Evolutionary conservation across 2,797 vertebrate species (phyloP).

Genomic region (Smutsia gigantea): DNA sequence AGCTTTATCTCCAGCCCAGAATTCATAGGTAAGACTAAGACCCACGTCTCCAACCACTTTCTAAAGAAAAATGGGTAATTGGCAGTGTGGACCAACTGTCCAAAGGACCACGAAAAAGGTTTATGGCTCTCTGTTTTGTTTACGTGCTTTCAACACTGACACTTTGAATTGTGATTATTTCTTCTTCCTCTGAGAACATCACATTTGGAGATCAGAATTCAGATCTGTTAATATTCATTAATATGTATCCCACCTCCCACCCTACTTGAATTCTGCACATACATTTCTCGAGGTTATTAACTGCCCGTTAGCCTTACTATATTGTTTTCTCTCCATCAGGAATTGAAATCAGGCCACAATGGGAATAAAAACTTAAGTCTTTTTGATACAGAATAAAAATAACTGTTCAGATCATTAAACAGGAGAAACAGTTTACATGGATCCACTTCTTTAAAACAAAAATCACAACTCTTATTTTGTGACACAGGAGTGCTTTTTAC

Average conservation of each 20-base stretch:
- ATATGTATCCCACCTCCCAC: background rate
- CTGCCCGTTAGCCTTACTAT: background rate
- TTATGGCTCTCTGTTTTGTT: background rate
- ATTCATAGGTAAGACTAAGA: background rate
- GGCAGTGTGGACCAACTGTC: background rate
- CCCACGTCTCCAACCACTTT: background rate
- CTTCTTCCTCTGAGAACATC: background rate
- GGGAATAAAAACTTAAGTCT: slow-evolving; percentile 28
- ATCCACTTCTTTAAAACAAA: background rate
- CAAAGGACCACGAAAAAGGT: background rate
- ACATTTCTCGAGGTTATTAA: background rate
- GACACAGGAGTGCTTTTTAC: background rate
- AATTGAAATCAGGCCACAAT: background rate
- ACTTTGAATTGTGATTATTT: background rate
- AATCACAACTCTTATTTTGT: slow-evolving; percentile 12
- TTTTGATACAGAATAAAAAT: slow-evolving; percentile 33
- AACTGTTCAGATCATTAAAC: background rate
- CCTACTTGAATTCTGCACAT: background rate
- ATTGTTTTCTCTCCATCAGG: background rate
- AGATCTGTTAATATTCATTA: background rate
- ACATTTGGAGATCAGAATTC: background rate
- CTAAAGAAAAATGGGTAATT: background rate
- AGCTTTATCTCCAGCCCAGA: background rate
- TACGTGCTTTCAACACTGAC: background rate
- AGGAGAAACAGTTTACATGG: background rate